Conservation (phyloP, 2,797 vertebrate genomes). For the Poecilia picta region DNA sequence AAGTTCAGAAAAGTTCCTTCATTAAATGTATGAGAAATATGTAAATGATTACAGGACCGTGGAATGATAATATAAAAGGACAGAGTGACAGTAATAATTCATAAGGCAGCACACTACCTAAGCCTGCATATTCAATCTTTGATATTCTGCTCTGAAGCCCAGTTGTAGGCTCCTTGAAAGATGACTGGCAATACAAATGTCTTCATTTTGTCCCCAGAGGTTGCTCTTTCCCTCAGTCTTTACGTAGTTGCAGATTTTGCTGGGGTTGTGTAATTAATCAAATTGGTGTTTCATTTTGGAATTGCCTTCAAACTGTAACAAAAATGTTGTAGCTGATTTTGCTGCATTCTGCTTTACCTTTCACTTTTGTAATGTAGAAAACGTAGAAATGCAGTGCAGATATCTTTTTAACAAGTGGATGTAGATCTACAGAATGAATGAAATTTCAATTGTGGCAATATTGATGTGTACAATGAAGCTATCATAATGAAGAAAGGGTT, state of each 20-base stretch:
- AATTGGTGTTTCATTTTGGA: neutral
- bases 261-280: neutral
- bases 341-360: neutral
- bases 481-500: no score
- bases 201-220: constrained; percentile 38
- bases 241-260: constrained; percentile 6
- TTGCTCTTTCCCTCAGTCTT: constrained; percentile 39
- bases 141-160: constrained; percentile 67
- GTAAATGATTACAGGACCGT: constrained; percentile 60
- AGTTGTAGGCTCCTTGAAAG: constrained; percentile 64
- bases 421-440: neutral
- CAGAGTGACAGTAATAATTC: constrained; percentile 64
- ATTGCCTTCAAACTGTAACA: neutral
- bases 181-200: constrained; percentile 73
- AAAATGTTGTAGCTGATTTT: neutral
- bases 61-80: constrained; percentile 58
- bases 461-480: neutral
- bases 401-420: neutral
- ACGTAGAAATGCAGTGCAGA: neutral
- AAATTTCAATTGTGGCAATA: neutral
- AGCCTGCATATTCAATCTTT: constrained; percentile 61
- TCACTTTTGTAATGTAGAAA: neutral
- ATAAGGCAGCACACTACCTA: constrained; percentile 53
- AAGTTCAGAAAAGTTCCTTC: constrained; percentile 54
- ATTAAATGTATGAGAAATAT: constrained; percentile 66